These are phyloP conservation scores for Holothuria scabra DNA, from an alignment of 53 echinoderm and acorn worm species.

Conservation along the genomic window DNA sequence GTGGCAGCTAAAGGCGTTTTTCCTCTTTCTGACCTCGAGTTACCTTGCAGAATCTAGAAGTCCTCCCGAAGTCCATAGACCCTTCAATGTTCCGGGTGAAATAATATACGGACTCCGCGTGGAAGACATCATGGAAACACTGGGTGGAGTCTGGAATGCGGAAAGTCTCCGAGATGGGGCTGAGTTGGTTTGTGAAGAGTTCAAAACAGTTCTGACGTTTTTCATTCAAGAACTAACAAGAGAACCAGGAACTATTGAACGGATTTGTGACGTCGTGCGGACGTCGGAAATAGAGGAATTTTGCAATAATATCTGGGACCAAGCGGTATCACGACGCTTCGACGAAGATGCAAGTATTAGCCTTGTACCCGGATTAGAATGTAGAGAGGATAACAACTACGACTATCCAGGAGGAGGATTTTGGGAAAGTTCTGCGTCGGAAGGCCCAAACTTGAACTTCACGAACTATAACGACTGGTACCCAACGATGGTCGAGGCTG, in stretches of 20 bases:
- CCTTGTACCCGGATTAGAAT: not conserved
- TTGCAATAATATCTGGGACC: slow-evolving; percentile 6
- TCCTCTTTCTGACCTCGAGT: too few relatives aligned
- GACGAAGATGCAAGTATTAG: not conserved
- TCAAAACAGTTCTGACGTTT: not conserved
- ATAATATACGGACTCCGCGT: not conserved
- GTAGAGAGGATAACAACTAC: not conserved
- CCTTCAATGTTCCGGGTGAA: slow-evolving; percentile 17
- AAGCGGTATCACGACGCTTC: not conserved
- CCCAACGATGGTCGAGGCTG: not conserved
- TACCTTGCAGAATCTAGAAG: too few relatives aligned
- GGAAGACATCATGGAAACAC: not conserved
- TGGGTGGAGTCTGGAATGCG: slow-evolving; percentile 5
- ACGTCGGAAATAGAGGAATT: not conserved
- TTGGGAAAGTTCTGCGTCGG: too few relatives aligned
- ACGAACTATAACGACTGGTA: not conserved
- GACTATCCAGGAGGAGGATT: not conserved
- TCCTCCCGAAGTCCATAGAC: not conserved
- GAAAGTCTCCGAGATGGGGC: not conserved
- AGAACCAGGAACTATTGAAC: not conserved
- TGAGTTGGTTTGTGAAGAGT: not conserved
- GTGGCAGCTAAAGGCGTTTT: too few relatives aligned
- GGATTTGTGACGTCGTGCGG: not conserved
- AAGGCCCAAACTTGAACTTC: not conserved
- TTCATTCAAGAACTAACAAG: not conserved